phyloP scores from a whole-genome alignment of 2,113 vertebrate species.

The Aegithalos caudatus region DNA sequence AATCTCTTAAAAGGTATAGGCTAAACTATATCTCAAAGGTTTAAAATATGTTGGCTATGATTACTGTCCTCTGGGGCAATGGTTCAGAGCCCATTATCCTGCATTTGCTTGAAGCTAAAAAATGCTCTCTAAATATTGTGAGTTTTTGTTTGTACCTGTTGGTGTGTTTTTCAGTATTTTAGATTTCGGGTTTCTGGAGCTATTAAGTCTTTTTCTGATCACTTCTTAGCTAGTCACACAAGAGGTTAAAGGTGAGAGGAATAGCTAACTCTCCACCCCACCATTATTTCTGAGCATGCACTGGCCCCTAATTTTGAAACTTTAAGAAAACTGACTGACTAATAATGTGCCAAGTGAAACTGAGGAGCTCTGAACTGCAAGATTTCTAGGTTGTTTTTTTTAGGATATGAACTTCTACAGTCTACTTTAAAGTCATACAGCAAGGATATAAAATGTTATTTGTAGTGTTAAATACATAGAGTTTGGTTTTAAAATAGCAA shows the following conservation, averaged over 20 bases:
- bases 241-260: background rate
- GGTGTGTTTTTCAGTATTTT: background rate
- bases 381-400: background rate
- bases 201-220: background rate
- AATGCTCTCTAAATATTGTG: background rate
- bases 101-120: background rate
- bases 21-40: background rate
- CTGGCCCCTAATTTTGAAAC: background rate
- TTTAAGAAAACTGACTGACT: background rate
- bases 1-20: background rate
- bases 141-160: background rate
- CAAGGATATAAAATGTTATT: background rate
- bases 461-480: background rate
- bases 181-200: background rate
- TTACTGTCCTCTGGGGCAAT: background rate
- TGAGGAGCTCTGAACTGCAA: background rate
- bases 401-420: background rate
- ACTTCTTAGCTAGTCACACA: background rate
- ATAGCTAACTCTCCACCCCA: background rate
- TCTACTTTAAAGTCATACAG: background rate
- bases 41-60: background rate
- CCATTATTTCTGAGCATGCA: fast-evolving
- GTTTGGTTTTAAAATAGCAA: background rate
- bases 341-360: background rate
- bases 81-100: background rate